Evolutionary conservation across 2,113 vertebrate species (phyloP).

Genomic region (Scomber colias): DNA sequence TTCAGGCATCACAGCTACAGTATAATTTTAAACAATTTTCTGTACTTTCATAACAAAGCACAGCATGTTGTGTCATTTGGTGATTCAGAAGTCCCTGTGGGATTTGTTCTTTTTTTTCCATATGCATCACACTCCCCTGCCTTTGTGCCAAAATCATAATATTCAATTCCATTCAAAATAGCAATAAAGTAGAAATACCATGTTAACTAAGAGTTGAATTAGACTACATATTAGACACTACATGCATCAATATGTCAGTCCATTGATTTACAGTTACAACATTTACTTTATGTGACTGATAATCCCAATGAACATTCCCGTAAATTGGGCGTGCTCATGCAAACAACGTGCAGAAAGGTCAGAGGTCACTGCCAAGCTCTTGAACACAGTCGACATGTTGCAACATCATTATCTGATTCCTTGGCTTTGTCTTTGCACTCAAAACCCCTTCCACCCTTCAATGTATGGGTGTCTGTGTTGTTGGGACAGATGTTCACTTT

Average conservation of each 20-base stretch:
- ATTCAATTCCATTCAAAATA: neutral
- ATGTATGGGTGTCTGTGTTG: constrained; percentile 9
- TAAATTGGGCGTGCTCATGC: neutral
- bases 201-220: neutral
- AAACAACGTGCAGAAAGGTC: constrained; percentile 48
- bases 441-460: constrained; percentile 24
- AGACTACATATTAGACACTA: neutral
- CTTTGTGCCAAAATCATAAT: neutral
- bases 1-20: neutral
- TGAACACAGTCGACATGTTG: constrained; percentile 41
- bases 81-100: neutral
- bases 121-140: neutral
- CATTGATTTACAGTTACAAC: constrained; percentile 8
- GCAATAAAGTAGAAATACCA: neutral
- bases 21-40: neutral
- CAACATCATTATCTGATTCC: constrained; percentile 58
- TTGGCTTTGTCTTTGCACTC: constrained; percentile 53
- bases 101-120: neutral
- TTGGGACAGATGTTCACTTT: constrained; percentile 78
- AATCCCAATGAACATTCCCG: constrained; percentile 9
- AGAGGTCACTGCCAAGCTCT: constrained; percentile 60
- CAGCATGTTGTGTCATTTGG: neutral
- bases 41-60: neutral
- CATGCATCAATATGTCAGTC: neutral
- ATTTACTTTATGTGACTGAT: constrained; percentile 5